Percentiles rank a stretch among this genome's conserved stretches.
These are phyloP conservation scores for Ptilonorhynchus violaceus DNA, from an alignment of 2,113 vertebrate species.

Conservation along the genomic window DNA sequence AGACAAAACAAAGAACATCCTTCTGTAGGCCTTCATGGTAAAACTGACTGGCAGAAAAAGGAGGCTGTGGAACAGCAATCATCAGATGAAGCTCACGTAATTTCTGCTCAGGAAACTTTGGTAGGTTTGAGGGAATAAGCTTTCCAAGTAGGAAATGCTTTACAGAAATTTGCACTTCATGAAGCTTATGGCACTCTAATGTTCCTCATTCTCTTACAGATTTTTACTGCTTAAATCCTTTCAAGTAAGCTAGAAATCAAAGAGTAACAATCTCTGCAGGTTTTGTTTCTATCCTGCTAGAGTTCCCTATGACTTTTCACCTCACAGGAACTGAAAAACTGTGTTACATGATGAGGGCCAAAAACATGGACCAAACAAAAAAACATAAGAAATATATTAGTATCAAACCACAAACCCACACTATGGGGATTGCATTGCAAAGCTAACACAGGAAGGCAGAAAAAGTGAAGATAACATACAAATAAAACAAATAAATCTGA, in stretches of 20 bases:
- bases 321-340: not conserved
- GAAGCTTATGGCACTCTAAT: not conserved
- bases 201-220: not conserved
- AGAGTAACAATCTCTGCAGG: not conserved
- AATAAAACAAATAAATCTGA: not conserved
- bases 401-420: not conserved
- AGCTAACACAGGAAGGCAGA: not conserved
- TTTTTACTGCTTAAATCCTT: not conserved
- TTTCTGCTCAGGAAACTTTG: not conserved
- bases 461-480: not conserved
- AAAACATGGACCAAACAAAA: not conserved
- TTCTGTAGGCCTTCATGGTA: not conserved
- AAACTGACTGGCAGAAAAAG: not conserved
- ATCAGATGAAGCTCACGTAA: not conserved
- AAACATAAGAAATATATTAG: not conserved
- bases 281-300: not conserved
- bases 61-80: not conserved
- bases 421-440: not conserved
- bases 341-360: not conserved
- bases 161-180: not conserved
- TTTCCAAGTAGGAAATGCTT: not conserved
- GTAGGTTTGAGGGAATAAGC: not conserved
- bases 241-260: not conserved
- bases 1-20: not conserved
- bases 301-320: not conserved